Conservation (phyloP, 2,888 invertebrate genomes). For the Pheosia gnoma region DNA sequence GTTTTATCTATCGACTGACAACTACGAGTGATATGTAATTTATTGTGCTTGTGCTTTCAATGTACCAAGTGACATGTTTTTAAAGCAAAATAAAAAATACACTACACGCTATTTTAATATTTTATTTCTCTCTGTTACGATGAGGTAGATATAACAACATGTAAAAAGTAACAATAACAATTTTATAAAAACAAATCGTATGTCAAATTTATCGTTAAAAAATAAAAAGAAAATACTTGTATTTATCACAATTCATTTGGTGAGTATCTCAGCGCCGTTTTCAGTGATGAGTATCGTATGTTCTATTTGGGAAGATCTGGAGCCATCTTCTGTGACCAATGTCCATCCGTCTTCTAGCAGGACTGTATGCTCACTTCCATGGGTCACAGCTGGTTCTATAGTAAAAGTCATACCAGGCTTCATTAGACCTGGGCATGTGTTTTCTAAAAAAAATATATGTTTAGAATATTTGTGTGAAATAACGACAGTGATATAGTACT, state of each 20-base stretch:
- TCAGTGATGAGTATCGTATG: constrained; percentile 95
- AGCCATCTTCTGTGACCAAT: constrained; percentile 90
- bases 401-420: constrained; percentile 96
- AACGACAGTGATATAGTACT: too few species aligned
- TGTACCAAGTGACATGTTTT: constrained; percentile 78
- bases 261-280: constrained; percentile 91
- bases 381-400: constrained; percentile 94
- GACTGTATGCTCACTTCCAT: constrained; percentile 87
- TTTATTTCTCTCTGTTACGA: constrained; percentile 27
- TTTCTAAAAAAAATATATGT: constrained; percentile 73
- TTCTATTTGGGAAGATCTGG: constrained; percentile 95
- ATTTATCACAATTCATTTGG: constrained; percentile 57
- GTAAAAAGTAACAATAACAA: constrained; percentile 3
- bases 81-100: constrained; percentile 72
- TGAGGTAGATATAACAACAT: constrained; percentile 3
- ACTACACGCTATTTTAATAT: constrained; percentile 65
- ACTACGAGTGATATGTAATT: constrained; percentile 66
- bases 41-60: constrained; percentile 82
- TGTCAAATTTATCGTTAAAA: too few species aligned
- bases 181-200: background rate
- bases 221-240: background rate
- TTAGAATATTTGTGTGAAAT: background rate
- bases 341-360: constrained; percentile 97
- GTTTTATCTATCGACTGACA: constrained; percentile 78
- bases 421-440: constrained; percentile 89